Conservation (phyloP, 2,113 vertebrate genomes). For the Leucoraja erinaceus region DNA sequence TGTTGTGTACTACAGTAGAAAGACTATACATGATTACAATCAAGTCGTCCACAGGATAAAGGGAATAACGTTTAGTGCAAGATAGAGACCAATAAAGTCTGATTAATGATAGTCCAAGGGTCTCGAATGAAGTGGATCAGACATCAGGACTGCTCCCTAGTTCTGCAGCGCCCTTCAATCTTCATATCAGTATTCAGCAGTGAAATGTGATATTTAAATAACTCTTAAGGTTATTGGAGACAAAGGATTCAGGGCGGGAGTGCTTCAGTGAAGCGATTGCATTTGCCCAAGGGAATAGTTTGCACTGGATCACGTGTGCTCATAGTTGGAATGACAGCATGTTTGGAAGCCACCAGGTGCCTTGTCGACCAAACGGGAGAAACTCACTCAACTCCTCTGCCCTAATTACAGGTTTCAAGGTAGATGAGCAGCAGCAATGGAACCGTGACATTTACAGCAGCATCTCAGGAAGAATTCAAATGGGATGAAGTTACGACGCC, state of each 20-base stretch:
- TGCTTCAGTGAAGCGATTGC: neutral
- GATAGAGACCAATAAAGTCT: too few relatives aligned
- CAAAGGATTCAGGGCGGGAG: neutral
- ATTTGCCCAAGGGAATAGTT: neutral
- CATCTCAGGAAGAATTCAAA: neutral
- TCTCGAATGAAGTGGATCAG: too few relatives aligned
- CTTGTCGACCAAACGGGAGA: neutral
- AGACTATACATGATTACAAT: too few relatives aligned
- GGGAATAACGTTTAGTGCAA: too few relatives aligned
- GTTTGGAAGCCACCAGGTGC: neutral
- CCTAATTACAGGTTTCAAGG: neutral
- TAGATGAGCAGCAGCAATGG: neutral
- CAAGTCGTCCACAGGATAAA: too few relatives aligned
- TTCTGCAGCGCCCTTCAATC: too few relatives aligned
- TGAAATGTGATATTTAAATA: neutral
- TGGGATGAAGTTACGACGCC: neutral
- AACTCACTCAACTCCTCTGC: neutral
- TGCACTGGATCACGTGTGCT: neutral
- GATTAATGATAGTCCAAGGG: too few relatives aligned
- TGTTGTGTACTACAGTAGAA: too few relatives aligned
- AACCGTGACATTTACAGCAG: neutral
- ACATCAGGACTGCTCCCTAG: too few relatives aligned
- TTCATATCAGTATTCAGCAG: neutral
- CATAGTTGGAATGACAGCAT: too few relatives aligned
- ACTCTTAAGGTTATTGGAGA: neutral